Percentiles rank a stretch among this genome's conserved stretches.
These are phyloP conservation scores for Lithophane socia DNA, from an alignment of 2,888 invertebrate species.

Conservation along the genomic window DNA sequence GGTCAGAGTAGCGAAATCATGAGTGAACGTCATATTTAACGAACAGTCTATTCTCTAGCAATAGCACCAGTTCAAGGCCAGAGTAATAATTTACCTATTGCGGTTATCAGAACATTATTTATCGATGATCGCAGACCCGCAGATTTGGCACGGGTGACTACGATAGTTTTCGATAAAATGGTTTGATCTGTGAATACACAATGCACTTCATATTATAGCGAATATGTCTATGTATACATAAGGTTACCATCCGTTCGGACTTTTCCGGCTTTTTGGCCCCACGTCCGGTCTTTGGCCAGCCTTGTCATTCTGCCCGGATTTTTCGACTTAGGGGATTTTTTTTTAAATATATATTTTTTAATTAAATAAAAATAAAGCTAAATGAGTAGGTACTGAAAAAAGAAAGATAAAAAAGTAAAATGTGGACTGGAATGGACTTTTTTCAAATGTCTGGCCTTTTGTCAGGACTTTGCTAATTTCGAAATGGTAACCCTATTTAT, in stretches of 20 bases:
- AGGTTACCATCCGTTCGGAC: neutral
- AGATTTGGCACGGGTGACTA: neutral
- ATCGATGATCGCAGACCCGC: neutral
- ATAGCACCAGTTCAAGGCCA: conserved; percentile 33
- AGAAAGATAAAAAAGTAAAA: too few species aligned
- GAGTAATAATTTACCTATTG: conserved; percentile 32
- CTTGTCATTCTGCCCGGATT: neutral
- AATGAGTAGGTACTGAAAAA: too few species aligned
- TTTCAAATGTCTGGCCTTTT: too few species aligned
- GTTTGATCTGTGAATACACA: neutral
- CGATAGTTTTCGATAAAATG: neutral
- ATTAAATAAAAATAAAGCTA: neutral
- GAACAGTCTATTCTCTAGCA: conserved; percentile 18
- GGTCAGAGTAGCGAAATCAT: conserved; percentile 51
- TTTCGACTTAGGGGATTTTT: neutral
- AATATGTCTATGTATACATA: neutral
- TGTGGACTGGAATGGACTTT: too few species aligned
- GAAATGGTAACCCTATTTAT: too few species aligned
- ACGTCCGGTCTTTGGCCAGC: neutral
- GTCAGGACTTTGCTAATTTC: too few species aligned
- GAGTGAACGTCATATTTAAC: conserved; percentile 43
- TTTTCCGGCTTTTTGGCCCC: neutral
- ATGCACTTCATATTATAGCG: neutral
- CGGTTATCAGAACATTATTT: conserved; percentile 21
- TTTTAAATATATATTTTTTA: neutral